A percentile compares a stretch with the other conserved stretches of the same genome.
Evolutionary conservation across 2,888 invertebrate genomes (phyloP).

Genomic region (Platycnemis pennipes): DNA sequence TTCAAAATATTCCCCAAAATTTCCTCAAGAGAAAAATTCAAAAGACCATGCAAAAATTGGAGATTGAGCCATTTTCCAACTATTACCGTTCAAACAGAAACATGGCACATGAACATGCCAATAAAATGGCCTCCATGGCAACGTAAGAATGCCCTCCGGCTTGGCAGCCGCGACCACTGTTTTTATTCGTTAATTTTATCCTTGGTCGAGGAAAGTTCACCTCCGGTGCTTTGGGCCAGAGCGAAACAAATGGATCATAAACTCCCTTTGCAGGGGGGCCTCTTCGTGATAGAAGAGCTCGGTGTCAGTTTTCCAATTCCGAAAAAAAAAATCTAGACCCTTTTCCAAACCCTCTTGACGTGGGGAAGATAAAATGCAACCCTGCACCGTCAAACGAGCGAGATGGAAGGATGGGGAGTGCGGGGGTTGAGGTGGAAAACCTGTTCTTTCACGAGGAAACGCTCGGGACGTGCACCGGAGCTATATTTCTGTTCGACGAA

Average conservation of each 20-base stretch:
- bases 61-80: too few species aligned
- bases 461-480: neutral
- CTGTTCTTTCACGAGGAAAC: neutral
- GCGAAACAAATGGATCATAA: neutral
- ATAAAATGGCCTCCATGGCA: too few species aligned
- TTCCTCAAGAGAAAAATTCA: too few species aligned
- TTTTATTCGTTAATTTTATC: too few species aligned
- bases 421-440: neutral
- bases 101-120: too few species aligned
- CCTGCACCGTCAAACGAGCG: neutral
- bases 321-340: neutral
- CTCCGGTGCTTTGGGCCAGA: neutral
- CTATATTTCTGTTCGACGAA: constrained; percentile 1
- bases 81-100: too few species aligned
- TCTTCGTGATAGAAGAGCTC: neutral
- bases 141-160: too few species aligned
- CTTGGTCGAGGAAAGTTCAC: neutral
- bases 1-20: too few species aligned
- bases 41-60: too few species aligned
- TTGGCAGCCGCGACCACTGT: too few species aligned
- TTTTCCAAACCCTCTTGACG: neutral
- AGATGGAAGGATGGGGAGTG: neutral
- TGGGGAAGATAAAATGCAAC: neutral
- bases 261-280: neutral
- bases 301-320: neutral